Evolutionary conservation across 2,888 invertebrate species (phyloP).

Genomic region (Lamproptera curius): DNA sequence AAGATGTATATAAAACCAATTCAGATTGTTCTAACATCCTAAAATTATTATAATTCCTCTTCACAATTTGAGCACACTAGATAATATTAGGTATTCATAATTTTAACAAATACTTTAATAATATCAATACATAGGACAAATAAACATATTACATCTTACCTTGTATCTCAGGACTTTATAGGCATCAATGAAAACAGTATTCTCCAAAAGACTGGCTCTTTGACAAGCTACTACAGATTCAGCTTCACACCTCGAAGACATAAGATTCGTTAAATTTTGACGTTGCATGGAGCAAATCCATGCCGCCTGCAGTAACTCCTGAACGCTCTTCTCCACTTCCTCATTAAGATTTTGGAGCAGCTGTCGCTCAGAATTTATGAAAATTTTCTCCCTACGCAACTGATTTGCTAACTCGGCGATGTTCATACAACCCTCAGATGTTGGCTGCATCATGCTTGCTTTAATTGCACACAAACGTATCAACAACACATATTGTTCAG

Average conservation of each 20-base stretch:
- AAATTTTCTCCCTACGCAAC: conserved; percentile 90
- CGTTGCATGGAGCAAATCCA: conserved; percentile 94
- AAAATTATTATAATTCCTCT: no score
- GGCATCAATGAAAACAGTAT: conserved; percentile 85
- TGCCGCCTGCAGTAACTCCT: conserved; percentile 82
- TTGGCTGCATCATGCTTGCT: conserved; percentile 66
- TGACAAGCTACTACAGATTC: conserved; percentile 88
- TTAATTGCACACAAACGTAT: conserved; percentile 31
- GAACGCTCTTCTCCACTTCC: conserved; percentile 79
- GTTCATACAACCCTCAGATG: conserved; percentile 69
- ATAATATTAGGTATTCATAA: no score
- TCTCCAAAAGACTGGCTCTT: conserved; percentile 66
- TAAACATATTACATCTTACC: conserved; percentile 61
- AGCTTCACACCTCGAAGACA: conserved; percentile 85
- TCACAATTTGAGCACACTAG: no score
- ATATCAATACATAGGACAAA: no score
- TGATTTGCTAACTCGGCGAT: conserved; percentile 76
- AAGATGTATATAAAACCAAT: no score
- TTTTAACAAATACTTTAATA: background rate
- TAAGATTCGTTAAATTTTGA: conserved; percentile 86
- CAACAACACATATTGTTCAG: conserved; percentile 31
- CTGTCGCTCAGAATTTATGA: conserved; percentile 90
- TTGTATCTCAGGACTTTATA: conserved; percentile 91
- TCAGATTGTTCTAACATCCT: no score
- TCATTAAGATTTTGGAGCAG: conserved; percentile 88